Base-by-base conservation (phyloP, 2,888 invertebrate species). In the Pinctada fucata region DNA sequence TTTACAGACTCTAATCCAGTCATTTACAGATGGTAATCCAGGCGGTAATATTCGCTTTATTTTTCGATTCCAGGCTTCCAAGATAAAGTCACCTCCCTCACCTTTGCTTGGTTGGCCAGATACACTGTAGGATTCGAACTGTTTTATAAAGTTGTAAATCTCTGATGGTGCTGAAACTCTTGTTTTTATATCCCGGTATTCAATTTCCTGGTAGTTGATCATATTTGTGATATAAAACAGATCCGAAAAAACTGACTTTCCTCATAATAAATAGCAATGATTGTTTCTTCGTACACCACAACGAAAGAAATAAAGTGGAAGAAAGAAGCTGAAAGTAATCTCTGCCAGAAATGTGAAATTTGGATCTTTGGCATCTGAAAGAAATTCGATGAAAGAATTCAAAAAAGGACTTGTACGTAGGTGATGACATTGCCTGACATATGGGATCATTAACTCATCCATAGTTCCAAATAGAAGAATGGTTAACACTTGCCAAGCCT, bases 51-150 rank as follows among this genome's bases (percentile, higher is more conserved):
- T 8, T 10, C 58, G 5, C 10, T 52, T 52, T 52, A 52, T 52
- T 52, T 10, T 52, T 5, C 58, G 58, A 10, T 52, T 52, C 58
- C 58, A 52, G 48, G 67, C 52, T 51, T 75, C 81, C 74, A 71
- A 73, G 58, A 45, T 69, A 78, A 67, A 81, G 52, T 76, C 79
- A 5, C 76, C 79, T 1, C 76, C 79, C 71, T 81, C 79, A 8
- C 58, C 58, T 10, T 52, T 52, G 1, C 63, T 63, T 4, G 52
- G 13, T 16, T 76, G 31, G 3, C 76, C 81, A 6, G 68, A 64
- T 16, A 69, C 31, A 68, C 71, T 76, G 69, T 70, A 77, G 1
- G 81, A 73, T 63, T 79, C 76, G 5, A 66, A 63, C 5, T 47
- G n/a, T 31, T 73, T 10, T 2, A 76, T 4, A 68, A 70, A 76